Percentiles rank a stretch among this genome's conserved stretches.
Conservation (phyloP, 2,113 vertebrate genomes). For the Alaudala cheleensis region DNA sequence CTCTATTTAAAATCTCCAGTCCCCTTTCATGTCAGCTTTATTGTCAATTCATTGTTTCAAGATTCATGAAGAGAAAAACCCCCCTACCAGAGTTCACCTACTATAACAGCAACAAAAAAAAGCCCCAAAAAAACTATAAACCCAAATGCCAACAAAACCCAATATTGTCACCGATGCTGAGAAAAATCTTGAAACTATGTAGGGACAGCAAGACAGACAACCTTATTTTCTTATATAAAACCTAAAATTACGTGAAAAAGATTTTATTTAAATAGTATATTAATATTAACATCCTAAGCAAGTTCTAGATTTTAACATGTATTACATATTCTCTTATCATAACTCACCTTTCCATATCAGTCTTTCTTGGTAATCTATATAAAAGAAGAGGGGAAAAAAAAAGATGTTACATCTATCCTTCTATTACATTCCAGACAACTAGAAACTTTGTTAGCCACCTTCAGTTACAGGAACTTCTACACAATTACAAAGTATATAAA, state of each 20-base stretch:
- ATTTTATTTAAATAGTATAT: neutral
- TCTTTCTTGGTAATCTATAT: conserved; percentile 92
- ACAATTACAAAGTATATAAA: neutral
- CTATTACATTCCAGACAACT: neutral
- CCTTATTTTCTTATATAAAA: neutral
- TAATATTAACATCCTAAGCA: neutral
- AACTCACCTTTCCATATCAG: conserved; percentile 97
- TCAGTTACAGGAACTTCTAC: neutral
- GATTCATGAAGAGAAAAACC: neutral
- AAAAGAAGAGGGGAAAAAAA: neutral
- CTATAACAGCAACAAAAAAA: neutral
- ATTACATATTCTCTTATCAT: neutral
- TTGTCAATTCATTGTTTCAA: neutral
- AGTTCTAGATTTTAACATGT: neutral
- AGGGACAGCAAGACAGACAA: neutral
- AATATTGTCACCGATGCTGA: neutral
- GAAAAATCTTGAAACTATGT: neutral
- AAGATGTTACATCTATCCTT: neutral
- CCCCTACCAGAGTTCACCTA: neutral
- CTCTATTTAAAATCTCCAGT: neutral
- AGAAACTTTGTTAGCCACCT: neutral
- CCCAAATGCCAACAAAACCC: neutral
- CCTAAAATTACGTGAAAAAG: neutral
- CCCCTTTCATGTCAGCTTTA: neutral
- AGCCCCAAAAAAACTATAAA: neutral